Conservation (phyloP, 2,113 vertebrate species). For the Rhinolophus sinicus region DNA sequence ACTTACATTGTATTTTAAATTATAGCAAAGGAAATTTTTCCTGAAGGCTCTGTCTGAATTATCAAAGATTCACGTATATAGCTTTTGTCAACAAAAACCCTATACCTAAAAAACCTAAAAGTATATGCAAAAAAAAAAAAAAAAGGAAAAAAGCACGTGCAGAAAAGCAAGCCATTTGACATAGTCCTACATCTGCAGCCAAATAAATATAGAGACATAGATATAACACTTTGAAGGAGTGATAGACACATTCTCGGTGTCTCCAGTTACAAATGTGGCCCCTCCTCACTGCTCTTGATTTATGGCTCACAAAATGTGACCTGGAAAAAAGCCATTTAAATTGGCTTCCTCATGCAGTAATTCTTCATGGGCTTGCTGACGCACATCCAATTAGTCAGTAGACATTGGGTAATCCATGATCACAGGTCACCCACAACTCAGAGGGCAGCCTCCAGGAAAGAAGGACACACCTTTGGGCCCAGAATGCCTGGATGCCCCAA, state of each 20-base stretch:
- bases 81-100: not conserved
- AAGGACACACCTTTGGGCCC: not conserved
- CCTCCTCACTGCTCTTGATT: not conserved
- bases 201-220: not conserved
- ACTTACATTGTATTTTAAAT: not conserved
- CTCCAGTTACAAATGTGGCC: not conserved
- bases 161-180: not conserved
- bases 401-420: not conserved
- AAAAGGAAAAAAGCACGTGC: not conserved
- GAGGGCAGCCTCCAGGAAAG: not conserved
- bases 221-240: not conserved
- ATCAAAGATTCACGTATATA: not conserved
- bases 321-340: not conserved
- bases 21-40: not conserved
- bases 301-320: not conserved
- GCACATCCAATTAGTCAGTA: not conserved
- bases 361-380: not conserved
- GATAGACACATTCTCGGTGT: not conserved
- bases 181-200: not conserved
- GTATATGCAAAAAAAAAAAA: not conserved
- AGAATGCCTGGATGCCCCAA: not conserved
- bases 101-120: not conserved
- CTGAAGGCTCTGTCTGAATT: not conserved
- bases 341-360: rapidly evolving
- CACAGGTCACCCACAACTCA: not conserved